Evolutionary conservation across 2,797 vertebrate genomes (phyloP), one percentile per base, ranked within the genome.

Genomic region (Lemur catta): DNA sequence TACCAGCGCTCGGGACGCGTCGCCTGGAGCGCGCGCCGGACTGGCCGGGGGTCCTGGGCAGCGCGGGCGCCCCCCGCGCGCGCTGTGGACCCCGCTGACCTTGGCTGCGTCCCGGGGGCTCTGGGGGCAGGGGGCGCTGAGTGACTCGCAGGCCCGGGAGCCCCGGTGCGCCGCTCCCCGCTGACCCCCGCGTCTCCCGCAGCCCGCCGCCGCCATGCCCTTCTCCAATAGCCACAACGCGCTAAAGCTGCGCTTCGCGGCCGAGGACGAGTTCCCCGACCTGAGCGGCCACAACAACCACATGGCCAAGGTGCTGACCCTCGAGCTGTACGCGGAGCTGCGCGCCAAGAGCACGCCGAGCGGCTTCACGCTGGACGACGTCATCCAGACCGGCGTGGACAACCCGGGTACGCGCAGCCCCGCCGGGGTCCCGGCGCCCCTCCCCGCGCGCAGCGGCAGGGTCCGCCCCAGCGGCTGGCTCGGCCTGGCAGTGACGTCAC

Each of bases 181-280:
- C 88, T 96, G 92, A 97, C 18, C 57, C 24, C n/a, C 79, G 72
- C 52, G 48, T 78, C 71, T 61, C 41, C 89, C 38, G 63, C 76
- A 71, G 93, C 82, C 55, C 55, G 79, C 72, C 48, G 93, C 98
- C 98, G 96, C 96, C 98, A 99, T 99, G 99, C 99, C 99, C 95
- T 99, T 99, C 98, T 99, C 99, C 96, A 99, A 99, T 98, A 99
- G 99, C 93, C 99, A 99, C 99, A 99, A 99, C 98, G 92, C 98
- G 89, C 11, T 99, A 98, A 99, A 99, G 99, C 97, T 99, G 98
- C 99, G 99, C 78, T 98, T 95, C 97, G 7, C 96, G 0, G 97
- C 98, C 0, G 98, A 98, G 0, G 98, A 99, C 17, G 99, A 99
- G 98, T 99, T 97, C 96, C 99, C 99, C 0, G 99, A 99, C 98